Conservation (phyloP, 2,888 invertebrate genomes). For the Thecophora atra region DNA sequence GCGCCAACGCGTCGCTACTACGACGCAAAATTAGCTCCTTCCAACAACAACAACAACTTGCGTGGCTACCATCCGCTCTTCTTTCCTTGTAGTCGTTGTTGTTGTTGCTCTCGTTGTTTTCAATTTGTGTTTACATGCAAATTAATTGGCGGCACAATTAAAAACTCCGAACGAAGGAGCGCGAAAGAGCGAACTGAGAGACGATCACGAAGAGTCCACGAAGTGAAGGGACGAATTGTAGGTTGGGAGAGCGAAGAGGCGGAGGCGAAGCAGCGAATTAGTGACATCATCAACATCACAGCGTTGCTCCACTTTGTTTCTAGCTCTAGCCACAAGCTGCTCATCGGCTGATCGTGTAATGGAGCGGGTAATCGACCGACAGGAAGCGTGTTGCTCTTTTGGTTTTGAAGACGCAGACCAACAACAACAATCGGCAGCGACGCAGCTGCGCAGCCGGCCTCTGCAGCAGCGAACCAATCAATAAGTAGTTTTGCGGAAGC, state of each 20-base stretch:
- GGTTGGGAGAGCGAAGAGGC: neutral
- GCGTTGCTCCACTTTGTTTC: neutral
- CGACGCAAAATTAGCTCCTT: slow-evolving; percentile 13
- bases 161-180: slow-evolving; percentile 36
- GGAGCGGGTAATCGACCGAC: no score
- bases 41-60: slow-evolving; percentile 29
- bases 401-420: no score
- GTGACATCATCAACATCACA: slow-evolving; percentile 14
- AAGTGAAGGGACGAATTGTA: neutral
- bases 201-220: neutral
- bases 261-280: neutral
- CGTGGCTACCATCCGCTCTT: neutral
- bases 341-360: neutral
- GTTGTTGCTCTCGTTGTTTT: slow-evolving; percentile 42
- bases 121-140: slow-evolving; percentile 54
- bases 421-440: no score
- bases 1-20: no score
- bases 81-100: neutral
- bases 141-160: slow-evolving; percentile 48
- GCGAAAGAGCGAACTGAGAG: neutral
- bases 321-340: neutral
- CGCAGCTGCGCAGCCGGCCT: no score
- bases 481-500: no score
- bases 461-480: no score
- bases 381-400: no score